Evolutionary conservation across 2,113 vertebrate species (phyloP), one percentile per base, ranked within the genome.

Genomic region (Myotis davidii): DNA sequence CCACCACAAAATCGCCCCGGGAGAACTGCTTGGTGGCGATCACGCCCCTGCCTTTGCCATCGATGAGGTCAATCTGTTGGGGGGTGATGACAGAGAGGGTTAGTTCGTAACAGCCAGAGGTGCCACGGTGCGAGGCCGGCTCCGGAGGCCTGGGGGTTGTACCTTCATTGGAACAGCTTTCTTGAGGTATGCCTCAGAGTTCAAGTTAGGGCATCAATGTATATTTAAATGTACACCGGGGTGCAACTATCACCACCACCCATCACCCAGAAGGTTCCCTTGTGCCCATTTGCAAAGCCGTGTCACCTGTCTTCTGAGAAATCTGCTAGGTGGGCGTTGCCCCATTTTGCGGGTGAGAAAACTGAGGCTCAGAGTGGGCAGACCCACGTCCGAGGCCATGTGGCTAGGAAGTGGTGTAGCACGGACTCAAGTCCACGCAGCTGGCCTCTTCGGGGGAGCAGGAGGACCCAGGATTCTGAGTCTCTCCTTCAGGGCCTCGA

Each of bases 1-100:
- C 99, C 64, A 99, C 99, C 94, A 99, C 99, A 86, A 99, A 99
- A 95, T 99, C 99, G 3, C 99, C 99, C 96, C 99, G 99, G 92
- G 98, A 98, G 97, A 99, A 99, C 93, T 98, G 97, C 52, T 98
- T 99, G 20, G 99, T 99, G 94, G 99, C 99, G 2, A 99, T 99
- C 85, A 99, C 78, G 0, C 99, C 99, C 97, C 99, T 98, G 94
- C 99, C 99, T 98, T 99, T 99, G 70, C 99, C 99, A 3, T 99
- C 99, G 0, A 99, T 99, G 95, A 99, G 96, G 98, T 99, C 99
- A 14, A 99, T 98, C 99, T 99, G 98, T 91, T 1, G 86, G n/a
- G n/a, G n/a, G 97, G 78, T 1, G 39, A 74, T 0, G 0, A 56
- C 77, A 72, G 20, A 52, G n/a, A 50, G 9, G 7, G 37, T 7